Percentiles rank a stretch among this genome's conserved stretches.
These are phyloP conservation scores for Crocuta crocuta DNA, from an alignment of 2,113 vertebrate genomes.

Conservation along the genomic window DNA sequence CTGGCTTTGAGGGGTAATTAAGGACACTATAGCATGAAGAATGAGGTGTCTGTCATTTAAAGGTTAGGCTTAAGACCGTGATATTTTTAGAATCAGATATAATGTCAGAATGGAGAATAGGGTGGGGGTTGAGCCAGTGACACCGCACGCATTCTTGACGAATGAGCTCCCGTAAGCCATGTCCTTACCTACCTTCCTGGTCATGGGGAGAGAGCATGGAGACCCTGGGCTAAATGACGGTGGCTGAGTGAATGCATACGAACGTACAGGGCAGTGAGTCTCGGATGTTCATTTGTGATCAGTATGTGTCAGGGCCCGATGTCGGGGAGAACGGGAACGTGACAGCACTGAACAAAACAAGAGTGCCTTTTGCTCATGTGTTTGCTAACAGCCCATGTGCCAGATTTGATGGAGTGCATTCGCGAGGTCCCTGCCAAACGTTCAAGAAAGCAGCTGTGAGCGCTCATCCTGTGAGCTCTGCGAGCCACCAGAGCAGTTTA, in stretches of 20 bases:
- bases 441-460: background rate
- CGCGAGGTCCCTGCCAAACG: background rate
- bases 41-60: background rate
- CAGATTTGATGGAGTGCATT: background rate
- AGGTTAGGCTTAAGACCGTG: background rate
- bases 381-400: background rate
- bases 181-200: background rate
- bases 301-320: background rate
- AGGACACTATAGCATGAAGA: background rate
- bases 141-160: background rate
- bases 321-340: background rate
- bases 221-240: background rate
- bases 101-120: background rate
- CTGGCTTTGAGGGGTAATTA: background rate
- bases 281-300: fast-evolving
- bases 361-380: background rate
- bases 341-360: background rate
- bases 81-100: background rate
- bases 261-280: background rate
- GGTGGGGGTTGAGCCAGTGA: background rate
- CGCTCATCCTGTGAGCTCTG: background rate
- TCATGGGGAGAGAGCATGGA: background rate
- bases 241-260: background rate
- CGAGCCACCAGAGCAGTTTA: background rate
- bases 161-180: background rate